A percentile compares a stretch with the other conserved stretches of the same genome.
phyloP scores from a whole-genome alignment of 2,888 invertebrate species.

The Hirtodrosophila alboralis region DNA sequence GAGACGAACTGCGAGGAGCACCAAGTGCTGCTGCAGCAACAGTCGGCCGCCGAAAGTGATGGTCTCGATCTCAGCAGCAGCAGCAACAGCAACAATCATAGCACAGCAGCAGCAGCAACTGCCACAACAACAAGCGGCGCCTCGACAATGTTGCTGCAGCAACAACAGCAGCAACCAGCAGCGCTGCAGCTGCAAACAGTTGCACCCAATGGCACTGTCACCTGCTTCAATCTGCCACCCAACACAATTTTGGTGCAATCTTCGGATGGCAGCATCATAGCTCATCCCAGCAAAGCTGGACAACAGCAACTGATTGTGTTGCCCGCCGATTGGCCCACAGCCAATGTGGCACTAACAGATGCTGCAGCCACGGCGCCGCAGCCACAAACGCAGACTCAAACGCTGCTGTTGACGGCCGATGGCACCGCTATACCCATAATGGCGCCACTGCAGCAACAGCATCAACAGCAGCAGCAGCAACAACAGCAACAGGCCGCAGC shows the following conservation, averaged over 20 bases:
- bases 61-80: conserved; percentile 45
- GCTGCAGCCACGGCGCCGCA: conserved; percentile 32
- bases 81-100: conserved; percentile 32
- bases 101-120: conserved; percentile 13
- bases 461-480: conserved; percentile 65
- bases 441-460: conserved; percentile 61
- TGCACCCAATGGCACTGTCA: conserved; percentile 80
- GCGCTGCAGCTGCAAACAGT: conserved; percentile 78
- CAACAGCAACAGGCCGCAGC: conserved; percentile 74
- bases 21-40: conserved; percentile 27
- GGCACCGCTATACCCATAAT: conserved; percentile 76
- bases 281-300: conserved; percentile 72
- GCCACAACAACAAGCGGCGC: conserved; percentile 14
- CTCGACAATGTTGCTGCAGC: conserved; percentile 40
- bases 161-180: conserved; percentile 41
- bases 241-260: conserved; percentile 80
- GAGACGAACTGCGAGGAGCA: conserved; percentile 58
- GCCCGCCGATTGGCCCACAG: conserved; percentile 68
- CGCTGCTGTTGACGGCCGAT: conserved; percentile 73
- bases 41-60: conserved; percentile 30
- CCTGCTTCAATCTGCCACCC: conserved; percentile 80
- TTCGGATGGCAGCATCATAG: conserved; percentile 77
- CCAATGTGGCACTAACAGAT: conserved; percentile 39
- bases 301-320: conserved; percentile 77
- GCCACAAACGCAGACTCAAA: conserved; percentile 55